These are phyloP conservation scores for Reticulitermes speratus DNA, from an alignment of 1,140 invertebrate species.

Conservation along the genomic window DNA sequence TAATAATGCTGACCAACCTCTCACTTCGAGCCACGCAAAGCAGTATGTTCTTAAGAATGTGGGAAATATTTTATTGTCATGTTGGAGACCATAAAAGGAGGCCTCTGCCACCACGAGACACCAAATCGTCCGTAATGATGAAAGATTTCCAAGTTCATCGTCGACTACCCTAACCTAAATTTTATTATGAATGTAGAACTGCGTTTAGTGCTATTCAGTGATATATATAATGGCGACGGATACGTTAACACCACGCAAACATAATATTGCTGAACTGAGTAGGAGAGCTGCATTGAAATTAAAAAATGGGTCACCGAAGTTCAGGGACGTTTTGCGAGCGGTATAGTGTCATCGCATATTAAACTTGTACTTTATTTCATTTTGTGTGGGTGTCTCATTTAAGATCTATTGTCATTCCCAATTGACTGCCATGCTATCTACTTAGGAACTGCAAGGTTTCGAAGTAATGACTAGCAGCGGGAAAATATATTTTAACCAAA, in stretches of 20 bases:
- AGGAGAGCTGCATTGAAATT: slow-evolving; percentile 43
- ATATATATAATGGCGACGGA: background rate
- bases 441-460: no score
- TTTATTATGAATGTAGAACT: background rate
- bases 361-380: background rate
- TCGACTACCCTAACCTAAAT: background rate
- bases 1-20: background rate
- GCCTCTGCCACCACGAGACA: background rate
- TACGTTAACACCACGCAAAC: background rate
- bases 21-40: background rate
- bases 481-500: no score
- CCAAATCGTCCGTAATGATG: background rate
- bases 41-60: background rate
- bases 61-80: background rate
- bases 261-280: background rate
- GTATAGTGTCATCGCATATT: slow-evolving; percentile 40
- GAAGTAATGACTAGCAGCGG: no score
- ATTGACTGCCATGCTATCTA: no score
- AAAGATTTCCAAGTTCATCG: background rate
- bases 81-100: background rate
- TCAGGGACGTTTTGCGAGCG: slow-evolving; percentile 47
- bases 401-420: no score
- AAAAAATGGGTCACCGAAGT: slow-evolving; percentile 47
- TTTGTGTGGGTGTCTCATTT: background rate
- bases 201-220: background rate